Conservation (phyloP, 2,113 vertebrate genomes). For the Ameiurus melas region DNA sequence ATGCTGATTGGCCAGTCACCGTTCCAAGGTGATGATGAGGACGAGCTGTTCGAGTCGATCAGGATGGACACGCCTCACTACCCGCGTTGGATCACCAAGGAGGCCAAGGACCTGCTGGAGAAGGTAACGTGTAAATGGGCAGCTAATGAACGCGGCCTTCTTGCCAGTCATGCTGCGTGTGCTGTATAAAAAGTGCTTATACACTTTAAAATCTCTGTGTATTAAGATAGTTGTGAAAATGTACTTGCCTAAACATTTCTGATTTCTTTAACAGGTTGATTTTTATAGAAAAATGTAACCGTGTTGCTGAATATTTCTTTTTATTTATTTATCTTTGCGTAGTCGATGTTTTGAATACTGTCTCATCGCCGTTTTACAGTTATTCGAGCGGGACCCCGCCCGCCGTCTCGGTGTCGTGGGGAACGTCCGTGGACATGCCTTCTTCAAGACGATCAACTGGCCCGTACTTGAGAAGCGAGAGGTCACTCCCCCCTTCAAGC, state of each 20-base stretch:
- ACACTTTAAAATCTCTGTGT: not conserved
- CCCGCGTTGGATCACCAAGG: conserved; percentile 96
- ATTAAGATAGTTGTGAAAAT: not conserved
- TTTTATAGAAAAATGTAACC: not conserved
- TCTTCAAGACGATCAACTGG: conserved; percentile 96
- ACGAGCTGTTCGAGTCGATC: conserved; percentile 97
- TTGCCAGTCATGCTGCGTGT: not conserved
- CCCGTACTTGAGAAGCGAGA: conserved; percentile 80
- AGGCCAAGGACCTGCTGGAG: conserved; percentile 91
- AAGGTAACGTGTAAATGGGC: conserved; percentile 69
- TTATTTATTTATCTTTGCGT: not conserved
- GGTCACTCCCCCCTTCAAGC: conserved; percentile 90
- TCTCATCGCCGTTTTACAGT: conserved; percentile 67
- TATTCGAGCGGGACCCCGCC: conserved; percentile 89
- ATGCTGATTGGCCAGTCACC: conserved; percentile 98
- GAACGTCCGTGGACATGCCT: conserved; percentile 82
- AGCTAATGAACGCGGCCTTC: not conserved
- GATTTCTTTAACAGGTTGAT: not conserved
- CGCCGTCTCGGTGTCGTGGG: conserved; percentile 89
- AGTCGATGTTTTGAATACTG: not conserved
- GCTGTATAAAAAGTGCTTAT: no score
- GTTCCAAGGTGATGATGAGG: conserved; percentile 96
- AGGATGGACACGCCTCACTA: conserved; percentile 92
- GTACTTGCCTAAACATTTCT: not conserved
- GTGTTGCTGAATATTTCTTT: not conserved